Percentiles rank a stretch among this genome's conserved stretches.
Evolutionary conservation across 2,113 vertebrate genomes (phyloP).

Genomic region (Vombatus ursinus): DNA sequence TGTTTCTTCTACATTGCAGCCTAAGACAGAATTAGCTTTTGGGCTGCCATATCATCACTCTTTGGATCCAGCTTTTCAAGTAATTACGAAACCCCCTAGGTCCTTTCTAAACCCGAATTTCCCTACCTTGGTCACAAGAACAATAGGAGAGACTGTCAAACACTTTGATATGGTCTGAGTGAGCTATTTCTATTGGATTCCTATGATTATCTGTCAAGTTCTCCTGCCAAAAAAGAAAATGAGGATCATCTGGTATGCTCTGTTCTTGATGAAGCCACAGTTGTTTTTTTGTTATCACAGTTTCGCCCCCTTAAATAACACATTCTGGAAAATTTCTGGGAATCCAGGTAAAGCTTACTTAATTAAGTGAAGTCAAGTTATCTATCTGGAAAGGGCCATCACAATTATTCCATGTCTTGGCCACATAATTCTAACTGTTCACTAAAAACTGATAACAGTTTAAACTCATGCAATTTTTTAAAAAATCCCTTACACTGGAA

Average conservation of each 20-base stretch:
- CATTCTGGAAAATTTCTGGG: not conserved
- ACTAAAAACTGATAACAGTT: not conserved
- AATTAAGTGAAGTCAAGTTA: not conserved
- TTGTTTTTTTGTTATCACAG: not conserved
- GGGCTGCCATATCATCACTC: not conserved
- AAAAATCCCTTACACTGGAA: not conserved
- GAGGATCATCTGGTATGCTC: not conserved
- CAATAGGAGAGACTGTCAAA: not conserved
- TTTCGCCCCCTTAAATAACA: not conserved
- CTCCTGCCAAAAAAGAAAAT: not conserved
- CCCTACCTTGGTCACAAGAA: not conserved
- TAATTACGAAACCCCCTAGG: not conserved
- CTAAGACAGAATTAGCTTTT: not conserved
- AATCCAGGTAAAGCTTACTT: not conserved
- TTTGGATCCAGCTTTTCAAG: not conserved
- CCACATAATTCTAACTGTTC: not conserved
- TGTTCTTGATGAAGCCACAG: not conserved
- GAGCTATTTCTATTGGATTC: not conserved
- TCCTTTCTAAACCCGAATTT: not conserved
- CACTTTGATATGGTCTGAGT: not conserved
- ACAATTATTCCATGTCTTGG: not conserved
- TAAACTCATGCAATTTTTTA: not conserved
- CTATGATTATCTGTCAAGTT: not conserved
- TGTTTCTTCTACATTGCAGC: not conserved
- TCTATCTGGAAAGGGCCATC: not conserved